phyloP scores from a whole-genome alignment of 2,113 vertebrate species.

The Neogobius melanostomus region DNA sequence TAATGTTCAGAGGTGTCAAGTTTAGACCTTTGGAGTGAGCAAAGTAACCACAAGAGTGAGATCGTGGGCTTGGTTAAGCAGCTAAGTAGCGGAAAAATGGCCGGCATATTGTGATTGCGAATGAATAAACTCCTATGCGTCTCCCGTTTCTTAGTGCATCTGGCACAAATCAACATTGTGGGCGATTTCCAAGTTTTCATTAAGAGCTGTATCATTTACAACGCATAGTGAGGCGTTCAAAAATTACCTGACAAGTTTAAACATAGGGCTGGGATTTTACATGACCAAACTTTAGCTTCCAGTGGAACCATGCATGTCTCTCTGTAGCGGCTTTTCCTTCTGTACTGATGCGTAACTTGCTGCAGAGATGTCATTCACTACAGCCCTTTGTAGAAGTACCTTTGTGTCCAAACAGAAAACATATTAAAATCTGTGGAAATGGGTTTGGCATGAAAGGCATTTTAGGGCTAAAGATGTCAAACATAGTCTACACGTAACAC shows the following conservation, averaged over 20 bases:
- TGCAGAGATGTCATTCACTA: background rate
- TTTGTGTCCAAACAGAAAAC: background rate
- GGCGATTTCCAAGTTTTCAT: slow-evolving; percentile 2
- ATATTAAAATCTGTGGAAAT: background rate
- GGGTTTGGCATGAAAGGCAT: background rate
- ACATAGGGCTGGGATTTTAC: background rate
- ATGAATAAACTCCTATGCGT: background rate
- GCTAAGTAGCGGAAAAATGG: slow-evolving; percentile 13
- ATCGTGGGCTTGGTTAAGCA: slow-evolving; percentile 1
- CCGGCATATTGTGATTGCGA: background rate
- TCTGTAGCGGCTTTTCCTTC: background rate
- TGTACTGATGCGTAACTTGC: background rate
- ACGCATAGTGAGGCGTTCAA: background rate
- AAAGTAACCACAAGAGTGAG: background rate
- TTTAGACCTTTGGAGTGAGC: background rate
- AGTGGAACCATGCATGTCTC: background rate
- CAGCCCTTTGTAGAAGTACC: background rate
- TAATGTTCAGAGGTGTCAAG: background rate
- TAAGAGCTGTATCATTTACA: slow-evolving; percentile 2
- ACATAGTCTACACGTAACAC: background rate
- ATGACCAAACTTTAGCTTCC: background rate
- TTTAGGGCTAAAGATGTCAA: background rate
- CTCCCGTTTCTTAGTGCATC: background rate
- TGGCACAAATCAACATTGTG: background rate
- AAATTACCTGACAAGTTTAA: slow-evolving; percentile 4